A percentile compares a stretch with the other conserved stretches of the same genome.
Conservation (phyloP, 2,888 invertebrate genomes). For the Lottia scabra region DNA sequence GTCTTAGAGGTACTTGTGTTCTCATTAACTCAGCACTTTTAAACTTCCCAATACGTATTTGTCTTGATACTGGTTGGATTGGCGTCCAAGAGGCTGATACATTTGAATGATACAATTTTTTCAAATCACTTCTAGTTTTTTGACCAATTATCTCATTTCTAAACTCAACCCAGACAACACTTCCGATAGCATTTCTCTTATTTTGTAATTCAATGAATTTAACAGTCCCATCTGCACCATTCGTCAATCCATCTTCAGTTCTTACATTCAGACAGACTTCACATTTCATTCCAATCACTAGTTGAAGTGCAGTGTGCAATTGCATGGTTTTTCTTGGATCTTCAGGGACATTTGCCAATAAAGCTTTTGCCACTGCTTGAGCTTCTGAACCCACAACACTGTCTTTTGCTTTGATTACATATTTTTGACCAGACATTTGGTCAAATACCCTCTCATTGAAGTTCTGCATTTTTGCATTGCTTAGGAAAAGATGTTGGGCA, state of each 20-base stretch:
- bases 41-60: constrained; percentile 13
- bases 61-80: constrained; percentile 9
- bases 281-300: constrained; percentile 24
- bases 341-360: constrained; percentile 14
- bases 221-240: constrained; percentile 35
- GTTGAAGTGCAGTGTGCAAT: constrained; percentile 16
- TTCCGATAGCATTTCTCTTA: constrained; percentile 9
- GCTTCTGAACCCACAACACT: constrained; percentile 20
- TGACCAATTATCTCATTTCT: constrained; percentile 15
- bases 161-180: constrained; percentile 24
- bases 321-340: constrained; percentile 19
- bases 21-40: constrained; percentile 14
- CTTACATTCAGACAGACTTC: constrained; percentile 32
- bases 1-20: constrained; percentile 25
- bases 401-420: constrained; percentile 26
- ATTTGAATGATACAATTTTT: constrained; percentile 10
- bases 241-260: constrained; percentile 36
- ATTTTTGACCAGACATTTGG: constrained; percentile 8
- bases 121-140: constrained; percentile 10
- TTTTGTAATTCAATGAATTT: constrained; percentile 15
- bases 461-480: constrained; percentile 28
- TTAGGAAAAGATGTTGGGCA: constrained; percentile 30
- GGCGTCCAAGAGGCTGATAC: constrained; percentile 25
- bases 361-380: constrained; percentile 14
- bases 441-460: constrained; percentile 18